These are phyloP conservation scores for Merops nubicus DNA, from an alignment of 2,113 vertebrate genomes.

Conservation along the genomic window DNA sequence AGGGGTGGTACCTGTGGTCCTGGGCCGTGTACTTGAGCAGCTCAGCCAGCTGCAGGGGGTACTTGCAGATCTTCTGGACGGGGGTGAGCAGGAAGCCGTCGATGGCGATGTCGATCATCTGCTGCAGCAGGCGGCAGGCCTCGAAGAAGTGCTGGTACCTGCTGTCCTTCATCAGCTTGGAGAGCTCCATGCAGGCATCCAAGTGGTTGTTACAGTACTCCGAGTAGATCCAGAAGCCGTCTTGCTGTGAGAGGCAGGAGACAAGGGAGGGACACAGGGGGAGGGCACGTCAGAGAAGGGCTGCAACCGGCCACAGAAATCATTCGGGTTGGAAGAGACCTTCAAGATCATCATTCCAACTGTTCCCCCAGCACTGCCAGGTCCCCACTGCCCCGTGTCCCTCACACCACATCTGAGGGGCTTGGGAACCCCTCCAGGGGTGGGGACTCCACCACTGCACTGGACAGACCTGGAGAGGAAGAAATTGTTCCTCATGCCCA, in stretches of 20 bases:
- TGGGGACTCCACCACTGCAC: neutral
- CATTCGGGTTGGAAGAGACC: neutral
- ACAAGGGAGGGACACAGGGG: neutral
- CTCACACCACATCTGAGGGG: neutral
- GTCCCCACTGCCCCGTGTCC: no score
- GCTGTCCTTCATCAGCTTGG: constrained; percentile 96
- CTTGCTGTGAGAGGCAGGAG: constrained; percentile 84
- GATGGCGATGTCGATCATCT: constrained; percentile 99
- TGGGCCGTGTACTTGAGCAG: constrained; percentile 97
- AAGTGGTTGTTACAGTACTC: constrained; percentile 99
- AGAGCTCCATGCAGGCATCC: constrained; percentile 98
- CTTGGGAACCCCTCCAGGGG: neutral
- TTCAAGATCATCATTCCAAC: neutral
- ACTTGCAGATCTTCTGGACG: constrained; percentile 99
- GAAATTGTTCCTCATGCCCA: neutral
- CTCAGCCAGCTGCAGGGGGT: constrained; percentile 96
- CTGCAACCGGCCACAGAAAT: neutral
- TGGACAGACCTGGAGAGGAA: no score
- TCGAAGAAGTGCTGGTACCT: constrained; percentile 99
- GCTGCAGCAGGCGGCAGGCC: constrained; percentile 95
- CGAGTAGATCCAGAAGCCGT: constrained; percentile 99
- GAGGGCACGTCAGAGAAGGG: neutral
- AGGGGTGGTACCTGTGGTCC: constrained; percentile 92
- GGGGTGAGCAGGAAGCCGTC: constrained; percentile 97
- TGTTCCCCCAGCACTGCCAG: neutral